These are phyloP conservation scores for Spilosoma lubricipeda DNA, from an alignment of 2,888 invertebrate genomes.

Conservation along the genomic window DNA sequence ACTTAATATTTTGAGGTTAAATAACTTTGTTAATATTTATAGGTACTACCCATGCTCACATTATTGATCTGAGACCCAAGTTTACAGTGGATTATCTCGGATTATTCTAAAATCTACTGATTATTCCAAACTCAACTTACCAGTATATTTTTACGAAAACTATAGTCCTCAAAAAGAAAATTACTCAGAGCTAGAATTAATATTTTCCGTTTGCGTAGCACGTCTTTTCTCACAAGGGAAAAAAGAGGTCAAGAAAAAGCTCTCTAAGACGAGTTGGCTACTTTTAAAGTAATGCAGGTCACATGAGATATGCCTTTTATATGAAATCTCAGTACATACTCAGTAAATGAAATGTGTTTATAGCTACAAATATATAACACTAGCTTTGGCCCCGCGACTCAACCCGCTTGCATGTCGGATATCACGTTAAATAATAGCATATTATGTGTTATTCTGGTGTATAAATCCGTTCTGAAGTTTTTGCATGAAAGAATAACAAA, in stretches of 20 bases:
- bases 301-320: constrained; percentile 12
- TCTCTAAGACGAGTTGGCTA: constrained; percentile 29
- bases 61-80: neutral
- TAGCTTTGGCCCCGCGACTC: neutral
- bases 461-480: too few species aligned
- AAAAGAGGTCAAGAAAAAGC: constrained; percentile 41
- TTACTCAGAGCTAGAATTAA: neutral
- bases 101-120: neutral
- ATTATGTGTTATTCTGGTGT: too few species aligned
- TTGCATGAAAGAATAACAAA: too few species aligned
- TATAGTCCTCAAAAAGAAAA: neutral
- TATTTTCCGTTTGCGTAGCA: constrained; percentile 8
- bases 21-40: neutral
- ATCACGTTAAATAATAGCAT: too few species aligned
- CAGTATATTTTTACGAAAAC: neutral
- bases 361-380: neutral
- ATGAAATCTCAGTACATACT: neutral
- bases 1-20: neutral
- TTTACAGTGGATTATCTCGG: neutral
- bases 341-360: neutral
- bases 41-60: too few species aligned
- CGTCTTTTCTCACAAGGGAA: constrained; percentile 7
- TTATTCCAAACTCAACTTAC: neutral
- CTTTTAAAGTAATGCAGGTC: constrained; percentile 8
- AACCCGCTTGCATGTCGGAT: too few species aligned